These are phyloP conservation scores for Myotis pilosus DNA, from an alignment of 2,797 vertebrate genomes.

Conservation along the genomic window DNA sequence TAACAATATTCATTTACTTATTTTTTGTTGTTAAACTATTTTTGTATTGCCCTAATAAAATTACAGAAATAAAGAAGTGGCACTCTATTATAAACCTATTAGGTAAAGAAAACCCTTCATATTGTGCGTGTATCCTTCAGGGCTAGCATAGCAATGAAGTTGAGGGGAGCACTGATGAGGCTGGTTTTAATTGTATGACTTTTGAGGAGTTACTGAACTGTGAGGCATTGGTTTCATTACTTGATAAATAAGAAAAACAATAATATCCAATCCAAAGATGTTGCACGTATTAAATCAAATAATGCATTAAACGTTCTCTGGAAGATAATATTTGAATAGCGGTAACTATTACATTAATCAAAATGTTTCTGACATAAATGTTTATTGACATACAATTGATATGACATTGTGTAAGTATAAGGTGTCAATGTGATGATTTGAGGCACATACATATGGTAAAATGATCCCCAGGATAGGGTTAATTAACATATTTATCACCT, in stretches of 20 bases:
- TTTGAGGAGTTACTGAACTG: background rate
- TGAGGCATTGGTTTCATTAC: background rate
- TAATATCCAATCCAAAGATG: background rate
- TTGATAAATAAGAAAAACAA: background rate
- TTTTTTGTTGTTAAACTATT: background rate
- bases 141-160: rapidly evolving
- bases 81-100: background rate
- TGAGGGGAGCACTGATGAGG: no score
- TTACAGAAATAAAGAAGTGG: background rate
- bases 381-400: background rate
- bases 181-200: background rate
- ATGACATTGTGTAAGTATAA: background rate
- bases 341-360: background rate
- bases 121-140: background rate
- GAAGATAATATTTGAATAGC: background rate
- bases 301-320: background rate
- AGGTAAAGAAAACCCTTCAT: background rate
- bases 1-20: background rate
- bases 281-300: background rate
- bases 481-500: background rate
- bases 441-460: background rate
- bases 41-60: background rate
- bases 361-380: background rate
- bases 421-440: background rate
- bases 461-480: background rate